Conservation (phyloP, 30 jellyfish, hydroid and myxozoan species). For the Aurelia sp. region DNA sequence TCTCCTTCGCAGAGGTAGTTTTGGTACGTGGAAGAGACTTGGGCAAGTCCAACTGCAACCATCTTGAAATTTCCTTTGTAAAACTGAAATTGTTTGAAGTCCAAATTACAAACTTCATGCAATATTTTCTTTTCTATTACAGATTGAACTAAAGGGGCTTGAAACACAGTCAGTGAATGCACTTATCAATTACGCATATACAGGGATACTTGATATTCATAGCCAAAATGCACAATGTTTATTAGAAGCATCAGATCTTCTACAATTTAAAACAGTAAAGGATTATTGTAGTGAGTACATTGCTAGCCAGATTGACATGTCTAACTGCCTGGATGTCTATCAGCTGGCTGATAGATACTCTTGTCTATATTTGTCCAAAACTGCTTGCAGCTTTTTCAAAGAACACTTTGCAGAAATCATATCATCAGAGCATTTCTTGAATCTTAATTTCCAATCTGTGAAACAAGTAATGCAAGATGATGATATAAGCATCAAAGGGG, state of each 20-base stretch:
- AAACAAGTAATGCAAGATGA: constrained; percentile 54
- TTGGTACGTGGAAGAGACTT: no score
- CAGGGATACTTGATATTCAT: constrained; percentile 62
- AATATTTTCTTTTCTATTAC: background rate
- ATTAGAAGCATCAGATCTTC: constrained; percentile 87
- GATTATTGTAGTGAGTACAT: constrained; percentile 71
- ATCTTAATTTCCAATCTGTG: constrained; percentile 18
- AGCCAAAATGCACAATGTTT: constrained; percentile 72
- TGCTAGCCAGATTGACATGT: constrained; percentile 47
- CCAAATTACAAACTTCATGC: no score
- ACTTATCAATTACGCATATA: constrained; percentile 72
- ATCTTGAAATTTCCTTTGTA: no score
- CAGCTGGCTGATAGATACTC: constrained; percentile 75
- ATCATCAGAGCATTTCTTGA: constrained; percentile 32
- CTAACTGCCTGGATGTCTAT: constrained; percentile 73
- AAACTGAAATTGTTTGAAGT: no score
- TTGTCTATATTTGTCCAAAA: constrained; percentile 15
- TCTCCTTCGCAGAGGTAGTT: no score
- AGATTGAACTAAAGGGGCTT: constrained; percentile 77
- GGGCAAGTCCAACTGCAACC: no score
- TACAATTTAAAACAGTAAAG: constrained; percentile 73
- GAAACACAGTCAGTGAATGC: constrained; percentile 61
- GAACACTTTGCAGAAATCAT: constrained; percentile 47
- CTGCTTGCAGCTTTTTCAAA: constrained; percentile 49
- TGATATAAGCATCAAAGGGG: constrained; percentile 40